A percentile compares a stretch with the other conserved stretches of the same genome.
Conservation (phyloP, 2,113 vertebrate genomes). For the Terrapene triunguis region DNA sequence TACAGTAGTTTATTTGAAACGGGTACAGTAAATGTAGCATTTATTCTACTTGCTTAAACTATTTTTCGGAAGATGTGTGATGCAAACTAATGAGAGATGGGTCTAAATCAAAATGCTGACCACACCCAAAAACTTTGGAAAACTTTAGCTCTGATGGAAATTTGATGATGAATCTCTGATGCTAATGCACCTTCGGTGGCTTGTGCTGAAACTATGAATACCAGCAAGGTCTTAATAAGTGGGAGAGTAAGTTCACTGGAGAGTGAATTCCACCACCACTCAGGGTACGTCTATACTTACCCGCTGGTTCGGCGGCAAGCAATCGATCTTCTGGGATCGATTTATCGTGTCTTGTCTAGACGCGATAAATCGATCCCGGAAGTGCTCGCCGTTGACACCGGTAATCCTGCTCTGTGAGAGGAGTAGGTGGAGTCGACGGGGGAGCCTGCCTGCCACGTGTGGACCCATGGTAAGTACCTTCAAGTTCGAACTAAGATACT, state of each 20-base stretch:
- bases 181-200: not conserved
- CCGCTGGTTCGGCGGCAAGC: too few species aligned
- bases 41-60: not conserved
- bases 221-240: not conserved
- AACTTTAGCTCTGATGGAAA: not conserved
- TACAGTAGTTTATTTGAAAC: not conserved
- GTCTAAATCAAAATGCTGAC: not conserved
- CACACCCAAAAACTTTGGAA: not conserved
- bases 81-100: not conserved
- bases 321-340: too few species aligned
- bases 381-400: too few species aligned
- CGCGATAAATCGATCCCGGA: too few species aligned
- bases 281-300: too few species aligned
- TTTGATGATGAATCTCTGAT: not conserved
- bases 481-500: too few species aligned
- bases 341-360: too few species aligned
- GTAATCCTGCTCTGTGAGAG: too few species aligned
- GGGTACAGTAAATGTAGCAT: not conserved
- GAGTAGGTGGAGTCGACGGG: too few species aligned
- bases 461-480: too few species aligned
- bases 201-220: not conserved
- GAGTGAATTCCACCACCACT: not conserved
- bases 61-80: not conserved
- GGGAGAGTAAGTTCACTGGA: not conserved
- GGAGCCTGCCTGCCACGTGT: too few species aligned